Evolutionary conservation across 2,888 invertebrate genomes (phyloP).

Genomic region (Amphimallon solstitiale): DNA sequence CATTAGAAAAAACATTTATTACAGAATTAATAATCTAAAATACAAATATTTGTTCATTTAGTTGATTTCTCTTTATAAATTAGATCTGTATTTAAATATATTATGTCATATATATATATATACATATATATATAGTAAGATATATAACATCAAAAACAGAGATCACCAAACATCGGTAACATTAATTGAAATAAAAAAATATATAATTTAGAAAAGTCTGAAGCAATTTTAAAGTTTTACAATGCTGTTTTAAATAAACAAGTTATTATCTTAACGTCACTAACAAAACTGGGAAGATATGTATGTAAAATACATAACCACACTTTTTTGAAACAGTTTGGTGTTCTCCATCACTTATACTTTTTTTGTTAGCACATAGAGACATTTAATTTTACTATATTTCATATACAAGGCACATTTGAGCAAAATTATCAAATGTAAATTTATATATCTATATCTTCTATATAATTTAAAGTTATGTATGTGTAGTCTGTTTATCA

Average conservation of each 20-base stretch:
- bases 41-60: conserved; percentile 31
- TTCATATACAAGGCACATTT: conserved; percentile 58
- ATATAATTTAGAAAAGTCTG: no score
- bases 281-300: no score
- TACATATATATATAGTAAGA: no score
- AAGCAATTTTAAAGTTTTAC: no score
- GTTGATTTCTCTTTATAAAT: conserved; percentile 15
- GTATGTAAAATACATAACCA: no score
- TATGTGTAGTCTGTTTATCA: conserved; percentile 5
- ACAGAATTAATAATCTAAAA: conserved; percentile 19
- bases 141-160: not conserved
- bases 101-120: conserved; percentile 22
- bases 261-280: no score
- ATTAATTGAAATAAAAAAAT: no score
- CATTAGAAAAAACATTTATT: conserved; percentile 30
- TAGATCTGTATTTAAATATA: conserved; percentile 8
- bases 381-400: conserved; percentile 11
- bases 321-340: not conserved
- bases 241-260: no score
- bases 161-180: conserved; percentile 18
- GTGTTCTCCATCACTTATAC: not conserved
- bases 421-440: conserved; percentile 56
- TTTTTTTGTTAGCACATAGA: conserved; percentile 16
- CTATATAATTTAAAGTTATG: not conserved
- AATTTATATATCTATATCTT: conserved; percentile 3